Evolutionary conservation across 1,140 invertebrate species (phyloP).

Genomic region (Polypedilum vanderplanki): DNA sequence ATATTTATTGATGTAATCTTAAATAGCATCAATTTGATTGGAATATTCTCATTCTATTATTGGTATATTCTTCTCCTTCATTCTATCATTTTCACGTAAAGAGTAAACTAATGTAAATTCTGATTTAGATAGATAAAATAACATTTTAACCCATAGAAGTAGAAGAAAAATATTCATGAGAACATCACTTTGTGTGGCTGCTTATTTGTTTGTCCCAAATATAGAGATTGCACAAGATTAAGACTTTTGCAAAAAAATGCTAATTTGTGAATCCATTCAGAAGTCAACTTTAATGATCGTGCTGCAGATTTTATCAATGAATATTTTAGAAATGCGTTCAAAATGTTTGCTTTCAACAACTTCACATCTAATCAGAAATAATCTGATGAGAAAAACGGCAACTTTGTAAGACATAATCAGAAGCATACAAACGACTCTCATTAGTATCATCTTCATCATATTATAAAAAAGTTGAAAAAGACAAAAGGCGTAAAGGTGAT

Average conservation of each 20-base stretch:
- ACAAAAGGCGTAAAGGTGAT: not conserved
- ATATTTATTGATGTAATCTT: constrained; percentile 26
- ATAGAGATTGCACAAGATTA: too few relatives aligned
- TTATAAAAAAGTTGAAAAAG: too few relatives aligned
- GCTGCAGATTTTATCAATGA: too few relatives aligned
- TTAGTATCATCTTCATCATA: not conserved
- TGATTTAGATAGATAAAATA: not conserved
- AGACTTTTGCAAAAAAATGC: too few relatives aligned
- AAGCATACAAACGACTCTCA: not conserved
- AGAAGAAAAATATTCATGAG: too few relatives aligned
- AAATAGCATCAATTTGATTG: not conserved
- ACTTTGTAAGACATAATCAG: not conserved
- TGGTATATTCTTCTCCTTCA: not conserved
- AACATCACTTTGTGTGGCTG: too few relatives aligned
- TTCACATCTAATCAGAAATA: not conserved
- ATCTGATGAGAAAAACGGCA: not conserved
- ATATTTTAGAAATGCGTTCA: too few relatives aligned
- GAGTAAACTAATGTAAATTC: not conserved
- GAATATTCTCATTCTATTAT: not conserved
- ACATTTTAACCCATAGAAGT: too few relatives aligned
- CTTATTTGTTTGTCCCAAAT: too few relatives aligned
- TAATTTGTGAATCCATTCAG: too few relatives aligned
- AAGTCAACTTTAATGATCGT: too few relatives aligned
- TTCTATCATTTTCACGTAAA: not conserved
- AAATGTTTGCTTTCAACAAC: too few relatives aligned